Base-by-base conservation (phyloP, 1,140 invertebrate species). In the Varroa destructor region DNA sequence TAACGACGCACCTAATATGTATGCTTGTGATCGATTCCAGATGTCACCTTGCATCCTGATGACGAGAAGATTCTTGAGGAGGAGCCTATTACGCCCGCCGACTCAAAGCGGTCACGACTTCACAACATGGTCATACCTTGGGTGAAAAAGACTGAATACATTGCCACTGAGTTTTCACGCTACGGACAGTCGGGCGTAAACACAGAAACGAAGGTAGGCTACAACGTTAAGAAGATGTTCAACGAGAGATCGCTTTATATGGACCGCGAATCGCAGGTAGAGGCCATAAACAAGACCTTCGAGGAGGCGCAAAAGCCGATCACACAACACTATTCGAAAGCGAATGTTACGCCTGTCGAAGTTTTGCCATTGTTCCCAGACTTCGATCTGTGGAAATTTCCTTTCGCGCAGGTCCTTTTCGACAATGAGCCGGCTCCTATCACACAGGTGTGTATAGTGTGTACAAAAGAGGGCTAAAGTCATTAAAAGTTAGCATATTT, bases 241-340 rank as follows among this genome's bases (percentile, higher is more conserved):
- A 92, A 91, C 78, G 93, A 94, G 79, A 93, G 97, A 79, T 91
- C 90, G 61, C 79, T 97, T 12, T 98, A 97, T 77, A 91, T 96
- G 87, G 95, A 98, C 80, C 84, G 92, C 73, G 93, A 97, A 46
- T 93, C 91, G 80, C 96, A 99, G 83, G 94, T 99, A 76, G 88
- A 88, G 79, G 93, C 93, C 71, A 99, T 99, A 73, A 91, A 98
- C 76, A 95, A 95, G 80, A 99, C 95, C 12, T 99, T 99, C 83
- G 87, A 90, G 75, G 93, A 95, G 78, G 88, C 91, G 58, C 91
- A 91, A 77, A 86, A 84, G 74, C 81, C 87, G 5, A 81, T 97
- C 76, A 88, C 88, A 75, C 89, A 91, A 77, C 96, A 98, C 81
- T 94, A 97, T 78, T 94, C 86, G 76, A 98, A 98, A 82, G 88